Percentiles rank a stretch among this genome's conserved stretches.
Conservation (phyloP, 2,888 invertebrate species). For the Gisinianus flammeolus region DNA sequence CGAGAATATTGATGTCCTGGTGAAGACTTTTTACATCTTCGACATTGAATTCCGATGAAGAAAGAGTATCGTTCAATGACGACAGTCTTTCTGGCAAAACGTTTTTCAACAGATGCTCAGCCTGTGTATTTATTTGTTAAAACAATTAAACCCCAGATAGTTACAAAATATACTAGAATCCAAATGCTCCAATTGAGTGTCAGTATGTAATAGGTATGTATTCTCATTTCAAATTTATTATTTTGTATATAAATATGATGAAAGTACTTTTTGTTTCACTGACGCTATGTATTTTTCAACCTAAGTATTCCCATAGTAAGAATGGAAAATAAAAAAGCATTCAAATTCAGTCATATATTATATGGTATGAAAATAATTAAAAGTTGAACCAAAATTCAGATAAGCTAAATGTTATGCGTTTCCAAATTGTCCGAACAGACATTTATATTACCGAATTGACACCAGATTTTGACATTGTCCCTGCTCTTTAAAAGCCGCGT, state of each 20-base stretch:
- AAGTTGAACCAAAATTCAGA: too few species aligned
- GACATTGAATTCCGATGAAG: background rate
- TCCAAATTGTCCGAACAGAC: too few species aligned
- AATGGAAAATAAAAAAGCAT: background rate
- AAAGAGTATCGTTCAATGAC: background rate
- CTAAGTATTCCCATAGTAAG: background rate
- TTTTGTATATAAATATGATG: background rate
- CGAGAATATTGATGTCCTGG: background rate
- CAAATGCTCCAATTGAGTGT: background rate
- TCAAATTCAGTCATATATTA: too few species aligned
- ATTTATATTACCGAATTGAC: too few species aligned
- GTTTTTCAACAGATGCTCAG: background rate
- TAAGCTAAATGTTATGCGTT: too few species aligned
- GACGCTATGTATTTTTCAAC: constrained; percentile 10
- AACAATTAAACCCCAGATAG: background rate
- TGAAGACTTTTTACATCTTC: constrained; percentile 1
- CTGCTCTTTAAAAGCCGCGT: too few species aligned
- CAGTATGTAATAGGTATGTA: background rate
- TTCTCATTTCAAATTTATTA: background rate
- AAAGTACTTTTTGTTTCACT: background rate
- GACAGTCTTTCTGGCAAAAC: background rate
- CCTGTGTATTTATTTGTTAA: background rate
- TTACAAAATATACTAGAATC: background rate
- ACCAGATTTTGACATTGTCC: too few species aligned
- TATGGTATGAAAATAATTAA: too few species aligned